A percentile compares a stretch with the other conserved stretches of the same genome.
Evolutionary conservation across 2,888 invertebrate genomes (phyloP).

Genomic region (Agriopis aurantiaria): DNA sequence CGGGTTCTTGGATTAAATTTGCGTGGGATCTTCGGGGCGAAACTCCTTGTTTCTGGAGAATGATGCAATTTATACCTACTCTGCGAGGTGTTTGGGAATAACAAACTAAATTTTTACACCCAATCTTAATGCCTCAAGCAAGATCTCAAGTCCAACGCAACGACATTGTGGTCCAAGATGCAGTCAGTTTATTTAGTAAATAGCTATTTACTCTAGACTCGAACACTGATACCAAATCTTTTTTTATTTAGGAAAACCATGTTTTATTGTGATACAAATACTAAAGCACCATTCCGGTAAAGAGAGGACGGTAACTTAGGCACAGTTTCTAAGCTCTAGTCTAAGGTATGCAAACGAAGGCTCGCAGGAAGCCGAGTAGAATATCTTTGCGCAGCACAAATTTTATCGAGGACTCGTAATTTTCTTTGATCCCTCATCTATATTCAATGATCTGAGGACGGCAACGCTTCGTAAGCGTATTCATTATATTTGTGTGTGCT

Average conservation of each 20-base stretch:
- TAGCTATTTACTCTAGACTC: neutral
- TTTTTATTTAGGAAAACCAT: neutral
- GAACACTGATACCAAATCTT: neutral
- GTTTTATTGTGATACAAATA: slow-evolving; percentile 1
- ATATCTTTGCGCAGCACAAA: slow-evolving; percentile 78
- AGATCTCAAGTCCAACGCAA: neutral
- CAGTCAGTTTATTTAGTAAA: neutral
- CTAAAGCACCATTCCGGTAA: neutral
- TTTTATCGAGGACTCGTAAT: slow-evolving; percentile 80
- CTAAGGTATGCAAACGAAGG: slow-evolving; percentile 69
- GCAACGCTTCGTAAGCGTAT: slow-evolving; percentile 81
- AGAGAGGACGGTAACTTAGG: slow-evolving; percentile 22
- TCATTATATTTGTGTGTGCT: slow-evolving; percentile 78
- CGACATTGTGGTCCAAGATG: neutral
- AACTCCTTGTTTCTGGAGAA: slow-evolving; percentile 2
- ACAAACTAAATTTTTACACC: slow-evolving; percentile 1
- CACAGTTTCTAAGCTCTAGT: slow-evolving; percentile 29
- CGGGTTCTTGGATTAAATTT: slow-evolving; percentile 32
- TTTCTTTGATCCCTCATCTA: slow-evolving; percentile 84
- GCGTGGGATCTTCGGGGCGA: slow-evolving; percentile 11
- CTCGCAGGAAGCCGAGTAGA: slow-evolving; percentile 61
- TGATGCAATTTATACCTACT: neutral
- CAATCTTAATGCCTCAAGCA: neutral
- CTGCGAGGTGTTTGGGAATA: neutral
- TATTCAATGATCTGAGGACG: slow-evolving; percentile 83